Conservation (phyloP, 2,797 vertebrate genomes). For the Gymnoscopelus braueri region DNA sequence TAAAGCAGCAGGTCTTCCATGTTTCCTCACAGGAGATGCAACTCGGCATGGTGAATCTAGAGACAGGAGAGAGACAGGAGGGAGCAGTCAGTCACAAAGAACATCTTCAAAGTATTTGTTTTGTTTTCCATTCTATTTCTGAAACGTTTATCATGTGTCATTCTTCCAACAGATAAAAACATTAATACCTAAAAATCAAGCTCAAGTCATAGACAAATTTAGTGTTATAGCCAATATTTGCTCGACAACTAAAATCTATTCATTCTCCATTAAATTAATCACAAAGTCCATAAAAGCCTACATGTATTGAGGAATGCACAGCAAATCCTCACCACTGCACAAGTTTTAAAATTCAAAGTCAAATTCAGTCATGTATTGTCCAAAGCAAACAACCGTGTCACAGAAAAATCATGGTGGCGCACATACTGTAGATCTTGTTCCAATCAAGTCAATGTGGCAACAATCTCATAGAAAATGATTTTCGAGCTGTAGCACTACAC, state of each 20-base stretch:
- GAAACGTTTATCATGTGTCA: slow-evolving; percentile 41
- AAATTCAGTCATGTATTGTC: background rate
- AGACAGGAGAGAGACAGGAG: slow-evolving; percentile 82
- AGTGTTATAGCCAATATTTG: background rate
- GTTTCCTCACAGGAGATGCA: slow-evolving; percentile 71
- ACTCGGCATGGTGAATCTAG: slow-evolving; percentile 80
- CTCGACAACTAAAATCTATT: background rate
- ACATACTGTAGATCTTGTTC: background rate
- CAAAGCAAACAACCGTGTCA: slow-evolving; percentile 14
- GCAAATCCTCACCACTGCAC: background rate
- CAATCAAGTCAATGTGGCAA: slow-evolving; percentile 21
- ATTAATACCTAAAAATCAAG: background rate
- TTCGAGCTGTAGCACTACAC: slow-evolving; percentile 20
- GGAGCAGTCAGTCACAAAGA: slow-evolving; percentile 73
- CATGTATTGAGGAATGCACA: slow-evolving; percentile 13
- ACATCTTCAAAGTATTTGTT: slow-evolving; percentile 30
- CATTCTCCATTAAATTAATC: slow-evolving; percentile 24
- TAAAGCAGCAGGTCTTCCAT: slow-evolving; percentile 79
- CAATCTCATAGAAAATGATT: background rate
- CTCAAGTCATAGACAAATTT: background rate
- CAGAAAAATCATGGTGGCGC: background rate
- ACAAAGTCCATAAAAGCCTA: slow-evolving; percentile 6
- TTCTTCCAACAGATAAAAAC: slow-evolving; percentile 25
- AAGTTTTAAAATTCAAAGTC: slow-evolving; percentile 6
- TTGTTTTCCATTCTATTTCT: slow-evolving; percentile 57